Evolutionary conservation across 2,888 invertebrate genomes (phyloP).

Genomic region (Lasioglossum malachurum): DNA sequence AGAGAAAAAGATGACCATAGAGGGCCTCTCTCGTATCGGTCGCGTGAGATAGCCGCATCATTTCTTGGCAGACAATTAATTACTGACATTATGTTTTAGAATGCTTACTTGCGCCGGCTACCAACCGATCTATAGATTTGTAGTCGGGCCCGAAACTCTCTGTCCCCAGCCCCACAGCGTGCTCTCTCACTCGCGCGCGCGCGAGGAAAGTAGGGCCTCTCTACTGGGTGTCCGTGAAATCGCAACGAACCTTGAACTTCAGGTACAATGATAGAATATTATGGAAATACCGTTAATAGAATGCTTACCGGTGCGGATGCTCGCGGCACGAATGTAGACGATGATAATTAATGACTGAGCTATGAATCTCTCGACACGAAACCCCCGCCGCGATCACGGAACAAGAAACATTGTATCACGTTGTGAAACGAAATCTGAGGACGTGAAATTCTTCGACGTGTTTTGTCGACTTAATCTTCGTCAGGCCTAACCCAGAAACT

Average conservation of each 20-base stretch:
- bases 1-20: conserved; percentile 27
- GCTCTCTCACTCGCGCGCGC: conserved; percentile 8
- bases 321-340: background rate
- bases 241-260: background rate
- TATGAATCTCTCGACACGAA: background rate
- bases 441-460: background rate
- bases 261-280: background rate
- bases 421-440: background rate
- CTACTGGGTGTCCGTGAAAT: conserved; percentile 25
- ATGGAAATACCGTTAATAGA: background rate
- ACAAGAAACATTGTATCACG: background rate
- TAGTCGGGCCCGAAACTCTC: conserved; percentile 58
- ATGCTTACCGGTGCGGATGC: background rate
- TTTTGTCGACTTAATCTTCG: background rate
- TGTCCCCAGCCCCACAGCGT: conserved; percentile 48
- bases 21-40: conserved; percentile 68
- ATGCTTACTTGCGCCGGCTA: conserved; percentile 78
- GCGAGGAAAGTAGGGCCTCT: conserved; percentile 18
- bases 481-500: background rate
- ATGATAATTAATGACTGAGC: background rate
- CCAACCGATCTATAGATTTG: conserved; percentile 77
- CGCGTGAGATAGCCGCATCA: conserved; percentile 82
- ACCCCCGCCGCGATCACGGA: background rate
- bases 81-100: conserved; percentile 81
- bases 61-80: conserved; percentile 81